A percentile compares a stretch with the other conserved stretches of the same genome.
Conservation (phyloP, 2,113 vertebrate genomes). For the Motacilla alba region DNA sequence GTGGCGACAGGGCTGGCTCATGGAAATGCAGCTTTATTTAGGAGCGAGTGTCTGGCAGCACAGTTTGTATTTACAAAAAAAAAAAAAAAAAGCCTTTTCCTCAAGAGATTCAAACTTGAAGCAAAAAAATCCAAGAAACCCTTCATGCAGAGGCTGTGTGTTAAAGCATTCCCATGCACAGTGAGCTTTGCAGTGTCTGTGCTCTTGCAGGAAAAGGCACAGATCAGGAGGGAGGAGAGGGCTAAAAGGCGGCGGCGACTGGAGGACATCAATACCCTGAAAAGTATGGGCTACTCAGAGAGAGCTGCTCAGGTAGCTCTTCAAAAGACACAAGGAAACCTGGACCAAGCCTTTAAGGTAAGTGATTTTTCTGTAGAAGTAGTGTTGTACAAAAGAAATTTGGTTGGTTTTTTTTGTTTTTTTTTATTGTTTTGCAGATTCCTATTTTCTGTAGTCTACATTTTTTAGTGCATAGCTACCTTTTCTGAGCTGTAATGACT, state of each 20-base stretch:
- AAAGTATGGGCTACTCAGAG: constrained; percentile 81
- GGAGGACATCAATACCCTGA: constrained; percentile 76
- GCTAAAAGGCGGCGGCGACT: constrained; percentile 75
- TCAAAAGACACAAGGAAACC: constrained; percentile 74
- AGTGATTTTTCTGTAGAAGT: background rate
- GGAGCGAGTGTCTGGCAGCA: background rate
- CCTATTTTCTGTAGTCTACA: background rate
- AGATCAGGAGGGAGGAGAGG: constrained; percentile 80
- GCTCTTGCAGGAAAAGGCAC: constrained; percentile 80
- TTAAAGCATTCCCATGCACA: background rate
- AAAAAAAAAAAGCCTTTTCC: background rate
- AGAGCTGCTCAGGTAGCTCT: constrained; percentile 83
- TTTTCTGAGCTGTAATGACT: background rate
- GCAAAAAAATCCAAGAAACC: background rate
- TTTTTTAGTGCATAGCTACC: background rate
- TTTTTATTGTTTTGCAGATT: background rate
- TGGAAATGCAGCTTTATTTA: background rate
- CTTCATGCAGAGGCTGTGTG: background rate
- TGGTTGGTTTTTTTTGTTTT: fast-evolving
- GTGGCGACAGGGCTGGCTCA: background rate
- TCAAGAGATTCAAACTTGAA: background rate
- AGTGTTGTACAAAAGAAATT: background rate
- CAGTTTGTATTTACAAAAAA: background rate
- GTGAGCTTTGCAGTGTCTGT: background rate
- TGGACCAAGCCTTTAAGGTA: constrained; percentile 83